Percentiles rank a stretch among this genome's conserved stretches.
Evolutionary conservation across 2,797 vertebrate species (phyloP).

Genomic region (Dendrocincla tyrannina): DNA sequence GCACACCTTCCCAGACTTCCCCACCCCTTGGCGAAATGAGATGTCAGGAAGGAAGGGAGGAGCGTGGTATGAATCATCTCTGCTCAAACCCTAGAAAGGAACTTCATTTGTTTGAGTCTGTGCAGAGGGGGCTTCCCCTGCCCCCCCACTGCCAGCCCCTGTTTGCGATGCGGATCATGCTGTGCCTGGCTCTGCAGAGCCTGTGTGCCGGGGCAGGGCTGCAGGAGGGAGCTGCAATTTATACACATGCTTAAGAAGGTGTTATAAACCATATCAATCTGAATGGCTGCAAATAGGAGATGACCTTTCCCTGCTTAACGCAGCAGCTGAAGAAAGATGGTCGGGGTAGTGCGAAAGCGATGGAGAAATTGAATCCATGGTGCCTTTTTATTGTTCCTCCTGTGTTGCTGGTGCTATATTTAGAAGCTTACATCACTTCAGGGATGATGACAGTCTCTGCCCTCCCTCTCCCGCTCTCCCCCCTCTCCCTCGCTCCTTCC

Average conservation of each 20-base stretch:
- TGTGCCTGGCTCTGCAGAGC: not conserved
- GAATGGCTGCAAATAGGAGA: not conserved
- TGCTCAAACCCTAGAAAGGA: not conserved
- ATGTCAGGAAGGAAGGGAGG: conserved; percentile 16
- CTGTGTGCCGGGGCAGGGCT: not conserved
- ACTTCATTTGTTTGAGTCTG: not conserved
- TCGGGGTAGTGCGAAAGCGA: not conserved
- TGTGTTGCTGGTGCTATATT: conserved; percentile 86
- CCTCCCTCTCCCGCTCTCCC: conserved; percentile 65
- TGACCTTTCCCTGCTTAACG: conserved; percentile 60
- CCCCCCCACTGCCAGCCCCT: not conserved
- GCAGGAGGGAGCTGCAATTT: not conserved
- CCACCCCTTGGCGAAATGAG: not conserved
- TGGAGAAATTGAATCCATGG: conserved; percentile 60
- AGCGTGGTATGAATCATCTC: not conserved
- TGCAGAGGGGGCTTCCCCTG: conserved; percentile 1
- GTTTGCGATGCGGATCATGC: conserved; percentile 14
- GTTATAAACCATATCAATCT: conserved; percentile 20
- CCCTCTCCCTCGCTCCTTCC: conserved; percentile 48
- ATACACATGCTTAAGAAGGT: not conserved
- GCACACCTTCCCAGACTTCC: not conserved
- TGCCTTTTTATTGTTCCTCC: conserved; percentile 79
- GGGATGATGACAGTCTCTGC: conserved; percentile 82
- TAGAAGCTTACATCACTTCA: conserved; percentile 92
- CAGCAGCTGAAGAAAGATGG: conserved; percentile 18